Conservation (phyloP, 2,113 vertebrate genomes). For the Epinephelus cyanopodus region DNA sequence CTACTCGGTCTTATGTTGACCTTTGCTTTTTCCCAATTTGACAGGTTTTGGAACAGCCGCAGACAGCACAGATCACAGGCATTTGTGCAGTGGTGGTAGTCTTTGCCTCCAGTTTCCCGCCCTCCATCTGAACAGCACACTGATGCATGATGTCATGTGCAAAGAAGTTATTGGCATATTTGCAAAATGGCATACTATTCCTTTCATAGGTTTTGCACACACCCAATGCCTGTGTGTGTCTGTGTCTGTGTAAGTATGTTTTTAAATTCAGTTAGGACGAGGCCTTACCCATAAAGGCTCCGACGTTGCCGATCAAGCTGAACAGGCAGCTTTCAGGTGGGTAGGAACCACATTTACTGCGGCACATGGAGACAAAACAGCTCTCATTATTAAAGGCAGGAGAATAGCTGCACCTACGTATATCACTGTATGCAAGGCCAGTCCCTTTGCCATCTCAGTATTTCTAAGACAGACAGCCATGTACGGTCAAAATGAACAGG, state of each 20-base stretch:
- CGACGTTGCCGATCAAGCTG: constrained; percentile 93
- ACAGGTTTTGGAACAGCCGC: too few relatives aligned
- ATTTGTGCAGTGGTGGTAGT: too few relatives aligned
- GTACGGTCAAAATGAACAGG: neutral
- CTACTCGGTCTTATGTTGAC: too few relatives aligned
- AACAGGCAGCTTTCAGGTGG: constrained; percentile 96
- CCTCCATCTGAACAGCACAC: too few relatives aligned
- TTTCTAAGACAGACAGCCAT: neutral
- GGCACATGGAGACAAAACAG: constrained; percentile 32
- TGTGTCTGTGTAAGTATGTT: neutral
- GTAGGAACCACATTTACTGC: constrained; percentile 93
- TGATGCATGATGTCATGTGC: too few relatives aligned
- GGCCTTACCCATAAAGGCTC: constrained; percentile 94
- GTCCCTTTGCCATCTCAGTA: neutral
- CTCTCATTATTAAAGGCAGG: neutral
- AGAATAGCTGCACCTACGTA: neutral
- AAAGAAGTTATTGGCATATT: neutral
- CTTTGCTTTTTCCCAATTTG: too few relatives aligned
- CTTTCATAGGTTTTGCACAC: neutral
- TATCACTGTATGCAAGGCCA: neutral
- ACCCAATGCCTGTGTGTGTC: neutral
- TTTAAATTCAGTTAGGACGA: neutral
- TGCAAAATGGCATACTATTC: neutral
- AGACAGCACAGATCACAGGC: too few relatives aligned
- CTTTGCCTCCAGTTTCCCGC: too few relatives aligned